phyloP scores from a whole-genome alignment of 2,113 vertebrate genomes.

The Mus musculus region GRCm39 chr6:91769501-91770000 shows the following conservation, averaged over 20 bases:
- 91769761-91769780: constrained; percentile 74
- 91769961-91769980: no score
- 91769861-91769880: not conserved
- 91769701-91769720: constrained; percentile 74
- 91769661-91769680: constrained; percentile 29
- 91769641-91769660: not conserved
- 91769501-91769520: constrained; percentile 87
- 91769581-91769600: constrained; percentile 71
- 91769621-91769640: not conserved
- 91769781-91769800: constrained; percentile 50
- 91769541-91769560: constrained; percentile 85
- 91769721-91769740: constrained; percentile 73
- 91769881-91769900: not conserved
- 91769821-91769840: accelerated
- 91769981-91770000: accelerated
- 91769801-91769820: not conserved
- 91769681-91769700: constrained; percentile 68
- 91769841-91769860: not conserved
- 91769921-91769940: not conserved
- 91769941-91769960: not conserved
- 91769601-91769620: constrained; percentile 75
- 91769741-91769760: constrained; percentile 77
- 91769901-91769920: not conserved
- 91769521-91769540: constrained; percentile 84
- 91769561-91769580: constrained; percentile 79